Conservation (phyloP, 2,797 vertebrate species). For the Botia kubotai region DNA sequence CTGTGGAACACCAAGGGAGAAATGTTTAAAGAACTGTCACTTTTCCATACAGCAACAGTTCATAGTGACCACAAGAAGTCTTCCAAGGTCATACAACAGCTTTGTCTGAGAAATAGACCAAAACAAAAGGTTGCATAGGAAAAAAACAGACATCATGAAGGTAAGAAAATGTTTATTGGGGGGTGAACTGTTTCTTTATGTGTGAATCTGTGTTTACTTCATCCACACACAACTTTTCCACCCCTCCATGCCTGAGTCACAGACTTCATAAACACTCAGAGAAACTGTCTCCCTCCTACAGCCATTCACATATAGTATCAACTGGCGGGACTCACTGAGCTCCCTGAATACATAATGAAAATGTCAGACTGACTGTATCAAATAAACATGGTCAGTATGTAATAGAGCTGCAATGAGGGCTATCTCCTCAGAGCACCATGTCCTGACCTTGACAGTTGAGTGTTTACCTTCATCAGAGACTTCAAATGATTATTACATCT, state of each 20-base stretch:
- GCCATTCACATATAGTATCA: conserved; percentile 19
- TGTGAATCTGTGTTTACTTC: conserved; percentile 1
- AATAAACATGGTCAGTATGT: not conserved
- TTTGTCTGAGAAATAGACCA: too few relatives aligned
- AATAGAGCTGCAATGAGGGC: not conserved
- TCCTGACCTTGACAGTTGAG: conserved; percentile 17
- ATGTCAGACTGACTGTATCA: conserved; percentile 36
- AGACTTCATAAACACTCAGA: conserved; percentile 17
- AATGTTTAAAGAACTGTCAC: not conserved
- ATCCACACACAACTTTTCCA: not conserved
- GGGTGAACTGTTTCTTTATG: not conserved
- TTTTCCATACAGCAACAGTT: not conserved
- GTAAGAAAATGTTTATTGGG: not conserved
- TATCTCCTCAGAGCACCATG: not conserved
- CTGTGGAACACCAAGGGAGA: not conserved
- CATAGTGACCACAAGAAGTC: not conserved
- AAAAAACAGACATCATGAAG: too few relatives aligned
- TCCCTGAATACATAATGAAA: conserved; percentile 15
- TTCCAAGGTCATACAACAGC: too few relatives aligned
- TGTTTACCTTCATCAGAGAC: not conserved
- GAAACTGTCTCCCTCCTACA: conserved; percentile 35
- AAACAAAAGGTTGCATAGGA: too few relatives aligned
- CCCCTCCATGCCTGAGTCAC: conserved; percentile 44
- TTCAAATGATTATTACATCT: not conserved
- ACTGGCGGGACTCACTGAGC: conserved; percentile 39